phyloP scores from a whole-genome alignment of 2,113 vertebrate species.

The Meriones unguiculatus region DNA sequence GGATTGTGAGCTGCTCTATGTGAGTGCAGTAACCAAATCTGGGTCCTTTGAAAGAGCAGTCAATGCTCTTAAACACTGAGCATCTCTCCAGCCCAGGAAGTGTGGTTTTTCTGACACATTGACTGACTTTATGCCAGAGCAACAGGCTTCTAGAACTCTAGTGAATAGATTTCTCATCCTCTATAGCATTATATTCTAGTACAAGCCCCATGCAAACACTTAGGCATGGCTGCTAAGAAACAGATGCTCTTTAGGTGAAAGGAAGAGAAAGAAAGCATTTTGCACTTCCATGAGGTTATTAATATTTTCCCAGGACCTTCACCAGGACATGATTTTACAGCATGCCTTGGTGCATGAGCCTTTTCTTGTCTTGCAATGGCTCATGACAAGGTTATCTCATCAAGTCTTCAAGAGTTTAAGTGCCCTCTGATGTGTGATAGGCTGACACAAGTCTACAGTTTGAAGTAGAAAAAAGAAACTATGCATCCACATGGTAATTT shows the following conservation, averaged over 20 bases:
- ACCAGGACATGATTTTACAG: not conserved
- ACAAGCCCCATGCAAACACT: not conserved
- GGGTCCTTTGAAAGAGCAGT: not conserved
- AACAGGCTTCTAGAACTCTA: not conserved
- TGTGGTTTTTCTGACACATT: not conserved
- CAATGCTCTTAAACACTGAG: not conserved
- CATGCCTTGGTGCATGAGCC: not conserved
- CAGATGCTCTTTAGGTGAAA: not conserved
- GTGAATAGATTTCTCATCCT: not conserved
- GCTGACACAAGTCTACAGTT: no score
- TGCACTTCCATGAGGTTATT: not conserved
- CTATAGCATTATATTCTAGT: not conserved
- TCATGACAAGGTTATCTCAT: not conserved
- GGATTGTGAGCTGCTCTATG: not conserved
- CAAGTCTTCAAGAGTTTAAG: not conserved
- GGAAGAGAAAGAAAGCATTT: not conserved
- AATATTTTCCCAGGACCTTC: not conserved
- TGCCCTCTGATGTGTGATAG: not conserved
- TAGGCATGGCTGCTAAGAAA: not conserved
- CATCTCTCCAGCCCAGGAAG: not conserved
- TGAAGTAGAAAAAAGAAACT: not conserved
- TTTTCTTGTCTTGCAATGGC: not conserved
- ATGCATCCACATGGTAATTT: not conserved
- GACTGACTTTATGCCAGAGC: not conserved
- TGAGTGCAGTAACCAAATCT: not conserved